Evolutionary conservation across 2,113 vertebrate genomes (phyloP).

Genomic region (Cyanistes caeruleus): DNA sequence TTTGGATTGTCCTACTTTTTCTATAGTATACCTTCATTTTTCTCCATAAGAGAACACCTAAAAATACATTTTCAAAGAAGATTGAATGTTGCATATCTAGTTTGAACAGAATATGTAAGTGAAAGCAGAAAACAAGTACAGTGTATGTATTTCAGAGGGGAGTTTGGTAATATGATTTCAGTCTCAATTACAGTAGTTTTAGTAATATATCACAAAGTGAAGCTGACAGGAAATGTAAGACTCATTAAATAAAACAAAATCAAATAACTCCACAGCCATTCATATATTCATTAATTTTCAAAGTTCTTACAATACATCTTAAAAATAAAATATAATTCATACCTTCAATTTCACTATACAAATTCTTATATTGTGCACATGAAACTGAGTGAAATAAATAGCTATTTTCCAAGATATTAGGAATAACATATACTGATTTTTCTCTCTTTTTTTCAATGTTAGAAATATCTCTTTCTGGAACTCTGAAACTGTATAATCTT

Average conservation of each 20-base stretch:
- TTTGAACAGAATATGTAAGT: not conserved
- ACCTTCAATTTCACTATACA: not conserved
- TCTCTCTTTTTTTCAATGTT: not conserved
- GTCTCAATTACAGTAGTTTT: not conserved
- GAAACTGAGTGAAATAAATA: not conserved
- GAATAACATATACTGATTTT: not conserved
- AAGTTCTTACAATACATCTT: not conserved
- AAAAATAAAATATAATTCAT: not conserved
- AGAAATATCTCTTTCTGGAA: not conserved
- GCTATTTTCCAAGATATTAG: not conserved
- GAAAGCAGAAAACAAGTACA: not conserved
- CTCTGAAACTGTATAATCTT: not conserved
- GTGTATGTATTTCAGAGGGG: not conserved
- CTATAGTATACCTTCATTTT: not conserved
- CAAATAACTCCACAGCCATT: not conserved
- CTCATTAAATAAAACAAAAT: not conserved
- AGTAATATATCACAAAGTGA: not conserved
- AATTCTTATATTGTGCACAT: not conserved
- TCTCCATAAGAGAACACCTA: not conserved
- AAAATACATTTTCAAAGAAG: not conserved
- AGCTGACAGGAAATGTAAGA: not conserved
- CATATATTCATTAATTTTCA: not conserved
- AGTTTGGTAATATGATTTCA: not conserved
- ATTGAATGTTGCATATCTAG: not conserved
- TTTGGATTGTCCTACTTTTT: not conserved